phyloP scores from a whole-genome alignment of 2,888 invertebrate species.

The Drosophila kambysellisi region DNA sequence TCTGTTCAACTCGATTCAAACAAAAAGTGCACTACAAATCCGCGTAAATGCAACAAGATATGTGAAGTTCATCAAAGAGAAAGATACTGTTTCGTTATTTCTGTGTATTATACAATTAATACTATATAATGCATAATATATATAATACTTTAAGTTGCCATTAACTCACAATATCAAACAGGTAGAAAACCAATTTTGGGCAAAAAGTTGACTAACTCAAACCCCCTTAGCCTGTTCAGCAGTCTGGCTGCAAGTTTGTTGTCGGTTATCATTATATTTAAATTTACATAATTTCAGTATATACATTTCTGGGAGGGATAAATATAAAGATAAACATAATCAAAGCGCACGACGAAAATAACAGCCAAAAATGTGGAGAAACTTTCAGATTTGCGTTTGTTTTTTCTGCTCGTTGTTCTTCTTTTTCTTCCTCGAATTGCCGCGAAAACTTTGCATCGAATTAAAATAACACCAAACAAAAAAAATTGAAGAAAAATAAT shows the following conservation, averaged over 20 bases:
- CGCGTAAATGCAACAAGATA: not conserved
- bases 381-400: constrained; percentile 49
- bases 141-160: not conserved
- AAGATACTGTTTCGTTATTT: not conserved
- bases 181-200: constrained; percentile 14
- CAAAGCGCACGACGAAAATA: constrained; percentile 63
- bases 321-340: constrained; percentile 75
- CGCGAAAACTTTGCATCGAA: constrained; percentile 63
- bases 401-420: constrained; percentile 7
- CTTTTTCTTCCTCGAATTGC: constrained; percentile 15
- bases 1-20: not conserved
- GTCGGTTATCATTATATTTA: constrained; percentile 73
- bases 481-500: constrained; percentile 8
- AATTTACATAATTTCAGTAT: constrained; percentile 75
- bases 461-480: constrained; percentile 56
- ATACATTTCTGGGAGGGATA: constrained; percentile 36
- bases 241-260: constrained; percentile 6
- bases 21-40: not conserved
- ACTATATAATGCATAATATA: not conserved
- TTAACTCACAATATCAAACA: not conserved
- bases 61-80: not conserved
- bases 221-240: not conserved
- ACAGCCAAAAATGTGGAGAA: constrained; percentile 64
- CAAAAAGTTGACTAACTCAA: constrained; percentile 15
- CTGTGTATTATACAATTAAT: not conserved